phyloP scores from a whole-genome alignment of 2,888 invertebrate species.

The Dinocampus coccinellae region DNA sequence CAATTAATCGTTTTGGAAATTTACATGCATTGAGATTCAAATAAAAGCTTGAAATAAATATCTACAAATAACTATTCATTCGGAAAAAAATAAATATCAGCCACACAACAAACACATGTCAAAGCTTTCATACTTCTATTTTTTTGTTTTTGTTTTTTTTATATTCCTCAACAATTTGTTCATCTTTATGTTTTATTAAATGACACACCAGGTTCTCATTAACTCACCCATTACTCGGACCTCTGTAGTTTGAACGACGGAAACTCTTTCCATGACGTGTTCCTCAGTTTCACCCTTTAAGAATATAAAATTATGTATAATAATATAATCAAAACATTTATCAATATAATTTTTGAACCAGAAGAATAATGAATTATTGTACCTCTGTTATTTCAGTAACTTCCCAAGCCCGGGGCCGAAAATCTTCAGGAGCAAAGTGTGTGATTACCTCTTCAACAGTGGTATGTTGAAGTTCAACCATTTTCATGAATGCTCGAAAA shows the following conservation, averaged over 20 bases:
- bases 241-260: constrained; percentile 69
- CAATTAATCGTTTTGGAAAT: constrained; percentile 2
- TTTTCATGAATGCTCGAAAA: constrained; percentile 87
- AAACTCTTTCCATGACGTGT: constrained; percentile 67
- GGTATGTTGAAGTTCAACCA: constrained; percentile 85
- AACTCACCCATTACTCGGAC: constrained; percentile 70
- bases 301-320: constrained; percentile 26
- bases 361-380: constrained; percentile 27
- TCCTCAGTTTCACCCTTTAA: constrained; percentile 66
- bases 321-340: background rate
- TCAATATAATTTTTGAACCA: background rate
- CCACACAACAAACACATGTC: constrained; percentile 43
- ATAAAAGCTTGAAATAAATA: constrained; percentile 22
- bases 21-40: constrained; percentile 13
- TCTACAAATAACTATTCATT: constrained; percentile 17
- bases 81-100: constrained; percentile 37
- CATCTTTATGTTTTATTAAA: constrained; percentile 65
- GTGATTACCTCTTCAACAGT: constrained; percentile 88
- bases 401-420: constrained; percentile 86
- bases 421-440: constrained; percentile 87
- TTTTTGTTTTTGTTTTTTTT: constrained; percentile 56
- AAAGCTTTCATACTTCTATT: constrained; percentile 33
- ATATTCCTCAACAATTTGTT: constrained; percentile 64
- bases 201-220: constrained; percentile 54
- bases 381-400: constrained; percentile 79